These are phyloP conservation scores for Chionis minor DNA, from an alignment of 2,113 vertebrate species.

Conservation along the genomic window DNA sequence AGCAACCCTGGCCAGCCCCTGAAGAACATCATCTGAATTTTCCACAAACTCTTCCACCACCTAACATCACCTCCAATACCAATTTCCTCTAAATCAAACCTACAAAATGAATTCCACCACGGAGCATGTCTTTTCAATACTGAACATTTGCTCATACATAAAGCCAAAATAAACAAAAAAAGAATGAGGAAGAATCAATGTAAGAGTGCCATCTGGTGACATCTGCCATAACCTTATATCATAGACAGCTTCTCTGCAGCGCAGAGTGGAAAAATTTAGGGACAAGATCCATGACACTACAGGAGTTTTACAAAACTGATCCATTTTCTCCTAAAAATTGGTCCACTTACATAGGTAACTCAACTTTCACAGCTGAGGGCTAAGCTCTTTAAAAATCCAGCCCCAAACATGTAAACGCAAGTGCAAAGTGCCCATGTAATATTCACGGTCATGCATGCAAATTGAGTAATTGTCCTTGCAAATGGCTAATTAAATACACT, in stretches of 20 bases:
- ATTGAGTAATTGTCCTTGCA: not conserved
- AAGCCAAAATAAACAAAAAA: not conserved
- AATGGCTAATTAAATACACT: not conserved
- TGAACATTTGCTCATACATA: not conserved
- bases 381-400: not conserved
- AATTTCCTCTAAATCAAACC: not conserved
- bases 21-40: not conserved
- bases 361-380: not conserved
- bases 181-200: not conserved
- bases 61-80: not conserved
- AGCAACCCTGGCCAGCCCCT: not conserved
- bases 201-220: slow-evolving; percentile 61
- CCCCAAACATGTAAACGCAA: not conserved
- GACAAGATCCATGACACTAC: not conserved
- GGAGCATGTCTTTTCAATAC: not conserved
- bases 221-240: not conserved
- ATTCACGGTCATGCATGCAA: not conserved
- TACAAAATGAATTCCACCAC: not conserved
- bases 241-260: not conserved
- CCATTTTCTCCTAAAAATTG: not conserved
- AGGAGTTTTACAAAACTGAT: not conserved
- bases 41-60: not conserved
- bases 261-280: not conserved
- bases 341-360: not conserved
- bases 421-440: not conserved